Percentiles rank a stretch among this genome's conserved stretches.
Evolutionary conservation across 2,888 invertebrate genomes (phyloP).

Genomic region (Gasteruption jaculator): DNA sequence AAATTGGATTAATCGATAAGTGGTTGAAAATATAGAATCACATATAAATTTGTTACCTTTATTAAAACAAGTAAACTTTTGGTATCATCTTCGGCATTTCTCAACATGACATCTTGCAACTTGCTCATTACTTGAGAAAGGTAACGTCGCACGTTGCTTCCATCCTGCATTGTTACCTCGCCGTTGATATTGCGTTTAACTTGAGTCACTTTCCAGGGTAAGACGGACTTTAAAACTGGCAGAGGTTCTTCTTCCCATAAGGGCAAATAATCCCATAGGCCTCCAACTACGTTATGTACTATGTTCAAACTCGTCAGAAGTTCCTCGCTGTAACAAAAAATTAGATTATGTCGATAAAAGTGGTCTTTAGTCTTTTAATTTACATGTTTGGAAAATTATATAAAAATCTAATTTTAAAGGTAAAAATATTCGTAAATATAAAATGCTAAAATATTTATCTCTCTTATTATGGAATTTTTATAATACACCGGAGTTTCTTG

Average conservation of each 20-base stretch:
- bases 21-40: constrained; percentile 3
- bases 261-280: constrained; percentile 67
- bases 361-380: too few species aligned
- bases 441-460: too few species aligned
- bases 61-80: constrained; percentile 61
- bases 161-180: constrained; percentile 59
- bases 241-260: constrained; percentile 61
- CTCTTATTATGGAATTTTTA: too few species aligned
- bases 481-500: too few species aligned
- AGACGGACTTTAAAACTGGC: constrained; percentile 51
- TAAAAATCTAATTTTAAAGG: too few species aligned
- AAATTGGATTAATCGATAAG: too few species aligned
- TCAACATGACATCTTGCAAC: constrained; percentile 64
- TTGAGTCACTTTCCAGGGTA: constrained; percentile 46
- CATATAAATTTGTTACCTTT: constrained; percentile 43
- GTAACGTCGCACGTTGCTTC: constrained; percentile 64
- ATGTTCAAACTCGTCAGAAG: constrained; percentile 66
- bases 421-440: too few species aligned
- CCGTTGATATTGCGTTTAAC: constrained; percentile 36
- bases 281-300: constrained; percentile 59
- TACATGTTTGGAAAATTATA: too few species aligned
- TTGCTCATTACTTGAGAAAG: constrained; percentile 60
- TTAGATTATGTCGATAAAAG: too few species aligned
- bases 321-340: constrained; percentile 66
- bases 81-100: constrained; percentile 73